These are phyloP conservation scores for Ursus arctos DNA, from an alignment of 2,113 vertebrate species.

Conservation along the genomic window DNA sequence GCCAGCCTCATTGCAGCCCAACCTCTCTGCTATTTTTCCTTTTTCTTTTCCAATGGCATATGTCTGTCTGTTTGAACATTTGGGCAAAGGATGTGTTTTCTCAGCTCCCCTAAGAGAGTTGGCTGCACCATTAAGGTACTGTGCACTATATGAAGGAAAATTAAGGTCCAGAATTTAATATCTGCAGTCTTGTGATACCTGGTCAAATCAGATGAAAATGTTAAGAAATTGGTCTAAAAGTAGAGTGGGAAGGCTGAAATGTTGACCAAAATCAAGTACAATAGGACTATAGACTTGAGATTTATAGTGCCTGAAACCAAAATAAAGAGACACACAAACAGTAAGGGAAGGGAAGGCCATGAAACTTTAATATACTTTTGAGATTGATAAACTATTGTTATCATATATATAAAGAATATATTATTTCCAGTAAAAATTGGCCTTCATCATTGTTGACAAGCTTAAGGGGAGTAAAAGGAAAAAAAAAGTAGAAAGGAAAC, in stretches of 20 bases:
- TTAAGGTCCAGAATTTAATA: slow-evolving; percentile 18
- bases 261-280: neutral
- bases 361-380: neutral
- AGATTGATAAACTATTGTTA: neutral
- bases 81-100: neutral
- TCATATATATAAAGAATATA: neutral
- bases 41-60: neutral
- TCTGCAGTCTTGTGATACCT: neutral
- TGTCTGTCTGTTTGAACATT: neutral
- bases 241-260: neutral
- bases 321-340: neutral
- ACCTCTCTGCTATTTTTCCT: neutral
- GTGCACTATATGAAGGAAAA: neutral
- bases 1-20: fast-evolving
- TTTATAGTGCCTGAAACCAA: neutral
- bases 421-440: neutral
- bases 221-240: neutral
- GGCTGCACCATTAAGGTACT: neutral
- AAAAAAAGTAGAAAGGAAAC: neutral
- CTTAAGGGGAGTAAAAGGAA: neutral
- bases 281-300: neutral
- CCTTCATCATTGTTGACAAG: neutral
- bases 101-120: neutral
- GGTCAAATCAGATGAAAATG: neutral
- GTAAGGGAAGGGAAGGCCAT: neutral